Base-by-base conservation (phyloP, 1,140 invertebrate species). In the Brachionus sp. region DNA sequence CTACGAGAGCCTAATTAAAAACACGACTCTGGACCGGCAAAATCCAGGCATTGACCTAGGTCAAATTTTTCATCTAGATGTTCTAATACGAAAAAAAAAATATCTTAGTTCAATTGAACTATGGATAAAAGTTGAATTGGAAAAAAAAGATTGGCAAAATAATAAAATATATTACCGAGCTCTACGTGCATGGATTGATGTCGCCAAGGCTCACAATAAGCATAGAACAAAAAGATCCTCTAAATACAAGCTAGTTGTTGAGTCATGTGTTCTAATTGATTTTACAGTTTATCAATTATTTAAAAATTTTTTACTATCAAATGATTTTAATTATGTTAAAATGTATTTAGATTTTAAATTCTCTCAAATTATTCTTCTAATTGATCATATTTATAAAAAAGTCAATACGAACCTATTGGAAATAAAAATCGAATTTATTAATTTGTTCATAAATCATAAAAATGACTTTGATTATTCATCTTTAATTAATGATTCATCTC, bases 241-340 rank as follows among this genome's bases (percentile, higher is more conserved):
- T 19, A 39, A 70, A 16, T n/a, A 9, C 5, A 70, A 70, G 13
- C 66, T 70, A 2, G 7, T 42, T 6, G 35, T 70, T n/a, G 66
- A 70, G 35, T 42, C 66, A 16, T 70, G 66, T 70, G 66, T 70
- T 10, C 16, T 70, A 42, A 70, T 70, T 9, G 66, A 70, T 16
- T 70, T 16, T 70, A 6, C 35, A 37, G 66, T 70, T 9, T 70
- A 37, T 70, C 6, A 70, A 37, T 19, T 70, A 19, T 70, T 39
- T 39, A n/a, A 39, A 44, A 70, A 70, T 39, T 42, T 70, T 16
- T 23, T 70, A 19, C 33, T 19, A 19, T 37, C 66, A 16, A 5
- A 70, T 70, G 66, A 70, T 37, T 5, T 19, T 10, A 39, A 70
- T 5, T 70, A 42, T 39, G 37, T 70, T 16, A 70, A 70, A 70